Evolutionary conservation across 1,140 invertebrate species (phyloP).

Genomic region (Ceratosolen fusciceps): DNA sequence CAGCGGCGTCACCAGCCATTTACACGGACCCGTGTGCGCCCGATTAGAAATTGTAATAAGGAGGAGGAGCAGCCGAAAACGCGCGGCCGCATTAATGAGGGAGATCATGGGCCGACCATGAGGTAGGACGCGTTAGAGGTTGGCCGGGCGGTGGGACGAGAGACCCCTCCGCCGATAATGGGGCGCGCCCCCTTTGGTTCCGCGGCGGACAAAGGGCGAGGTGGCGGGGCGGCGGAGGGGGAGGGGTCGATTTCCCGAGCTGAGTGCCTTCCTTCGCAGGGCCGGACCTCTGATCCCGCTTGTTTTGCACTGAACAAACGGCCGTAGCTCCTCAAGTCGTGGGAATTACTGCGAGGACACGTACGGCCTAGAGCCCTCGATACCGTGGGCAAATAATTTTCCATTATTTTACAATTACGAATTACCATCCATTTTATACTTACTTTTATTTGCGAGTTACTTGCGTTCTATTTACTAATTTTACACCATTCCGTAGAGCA

Average conservation of each 20-base stretch:
- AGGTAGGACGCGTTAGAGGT: too few relatives aligned
- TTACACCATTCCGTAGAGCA: too few relatives aligned
- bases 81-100: constrained; percentile 55
- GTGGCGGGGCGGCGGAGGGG: background rate
- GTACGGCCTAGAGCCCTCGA: constrained; percentile 1
- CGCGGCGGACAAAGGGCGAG: too few relatives aligned
- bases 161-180: constrained; percentile 56
- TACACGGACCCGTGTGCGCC: constrained; percentile 65
- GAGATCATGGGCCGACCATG: constrained; percentile 46
- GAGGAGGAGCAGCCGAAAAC: constrained; percentile 55
- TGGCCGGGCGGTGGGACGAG: too few relatives aligned
- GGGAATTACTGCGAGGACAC: constrained; percentile 49
- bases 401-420: background rate
- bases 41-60: constrained; percentile 72
- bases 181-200: constrained; percentile 9
- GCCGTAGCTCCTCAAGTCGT: constrained; percentile 13
- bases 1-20: constrained; percentile 50
- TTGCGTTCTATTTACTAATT: too few relatives aligned
- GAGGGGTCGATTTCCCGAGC: background rate
- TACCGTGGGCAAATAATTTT: background rate
- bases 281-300: constrained; percentile 47
- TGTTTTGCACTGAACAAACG: constrained; percentile 52
- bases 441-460: too few relatives aligned
- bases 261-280: constrained; percentile 28
- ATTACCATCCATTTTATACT: background rate